Evolutionary conservation across 37 sponge, comb jelly and placozoan species (phyloP), one percentile per base, ranked within the genome.

Genomic region (Aplysina aerophoba): DNA sequence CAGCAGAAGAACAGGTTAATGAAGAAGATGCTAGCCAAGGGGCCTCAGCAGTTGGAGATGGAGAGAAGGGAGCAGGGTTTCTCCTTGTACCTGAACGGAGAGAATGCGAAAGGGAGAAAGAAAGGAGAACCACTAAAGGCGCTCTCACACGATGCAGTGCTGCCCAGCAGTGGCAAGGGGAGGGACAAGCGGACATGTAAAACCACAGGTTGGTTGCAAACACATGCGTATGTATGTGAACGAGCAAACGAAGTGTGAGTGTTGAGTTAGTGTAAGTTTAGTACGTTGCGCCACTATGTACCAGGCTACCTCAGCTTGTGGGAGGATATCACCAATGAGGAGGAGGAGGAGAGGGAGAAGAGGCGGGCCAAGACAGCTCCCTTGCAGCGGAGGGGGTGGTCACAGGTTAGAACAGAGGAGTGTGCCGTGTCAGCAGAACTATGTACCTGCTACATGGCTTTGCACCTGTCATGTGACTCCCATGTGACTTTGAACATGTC

Each of bases 21-120:
- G 87, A 89, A 85, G 66, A 89, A 91, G 78, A 86, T 97, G 60
- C 74, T 82, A 44, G 83, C 91, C 58, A 95, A 97, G 84, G 86
- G 85, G 61, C 57, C 22, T 20, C 67, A 86, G 8, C 87, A 93
- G 61, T 73, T 83, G 39, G 92, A 87, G 39, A 72, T 94, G 79
- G 95, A 95, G 80, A 93, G 84, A 62, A 89, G 84, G 37, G 98
- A 98, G 82, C 92, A 95, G 71, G 98, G 98, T 40, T 98, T 98
- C 73, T 61, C 93, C 55, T 81, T 98, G 37, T 98, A 95, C 67
- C 72, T 98, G 34, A 98, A 98, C 89, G 98, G 98, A 81, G 97
- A 94, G 24, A 91, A 98, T 67, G 68, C 86, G 0, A 40, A 44
- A 20, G 39, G 17, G 0, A 59, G 33, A 24, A 79, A 86, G 27